Conservation (phyloP, 35 echinoderm and acorn worm genomes). For the Heliocidaris erythrogramma region DNA sequence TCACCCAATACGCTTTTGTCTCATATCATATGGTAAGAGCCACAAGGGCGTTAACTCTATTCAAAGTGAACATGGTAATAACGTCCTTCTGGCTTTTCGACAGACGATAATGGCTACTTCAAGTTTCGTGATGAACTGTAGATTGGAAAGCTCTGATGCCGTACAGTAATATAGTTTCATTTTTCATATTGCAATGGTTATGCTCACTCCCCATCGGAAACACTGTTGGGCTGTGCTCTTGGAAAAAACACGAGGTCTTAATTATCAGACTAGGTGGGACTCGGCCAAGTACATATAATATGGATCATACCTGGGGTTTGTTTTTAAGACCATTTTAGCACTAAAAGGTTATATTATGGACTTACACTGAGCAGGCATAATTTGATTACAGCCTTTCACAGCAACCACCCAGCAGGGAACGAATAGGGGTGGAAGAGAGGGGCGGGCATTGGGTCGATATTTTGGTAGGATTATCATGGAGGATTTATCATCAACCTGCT, state of each 20-base stretch:
- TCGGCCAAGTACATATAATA: not conserved
- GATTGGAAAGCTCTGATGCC: too few species aligned
- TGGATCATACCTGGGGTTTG: not conserved
- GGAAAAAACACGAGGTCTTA: not conserved
- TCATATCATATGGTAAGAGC: too few species aligned
- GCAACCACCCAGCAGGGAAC: not conserved
- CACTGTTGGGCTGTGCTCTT: too few species aligned
- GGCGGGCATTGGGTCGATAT: not conserved
- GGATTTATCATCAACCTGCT: not conserved
- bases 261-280: not conserved
- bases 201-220: too few species aligned
- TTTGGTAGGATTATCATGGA: not conserved
- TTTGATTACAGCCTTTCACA: not conserved
- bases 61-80: too few species aligned
- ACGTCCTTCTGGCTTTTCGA: too few species aligned
- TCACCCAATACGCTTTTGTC: too few species aligned
- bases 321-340: slow-evolving; percentile 12
- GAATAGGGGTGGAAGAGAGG: not conserved
- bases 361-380: not conserved
- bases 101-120: too few species aligned
- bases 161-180: too few species aligned
- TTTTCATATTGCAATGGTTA: too few species aligned
- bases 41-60: too few species aligned
- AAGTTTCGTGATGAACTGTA: too few species aligned
- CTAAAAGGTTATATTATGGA: slow-evolving; percentile 3